phyloP scores from a whole-genome alignment of 2,797 vertebrate genomes.

The Atherinosoma microstoma region DNA sequence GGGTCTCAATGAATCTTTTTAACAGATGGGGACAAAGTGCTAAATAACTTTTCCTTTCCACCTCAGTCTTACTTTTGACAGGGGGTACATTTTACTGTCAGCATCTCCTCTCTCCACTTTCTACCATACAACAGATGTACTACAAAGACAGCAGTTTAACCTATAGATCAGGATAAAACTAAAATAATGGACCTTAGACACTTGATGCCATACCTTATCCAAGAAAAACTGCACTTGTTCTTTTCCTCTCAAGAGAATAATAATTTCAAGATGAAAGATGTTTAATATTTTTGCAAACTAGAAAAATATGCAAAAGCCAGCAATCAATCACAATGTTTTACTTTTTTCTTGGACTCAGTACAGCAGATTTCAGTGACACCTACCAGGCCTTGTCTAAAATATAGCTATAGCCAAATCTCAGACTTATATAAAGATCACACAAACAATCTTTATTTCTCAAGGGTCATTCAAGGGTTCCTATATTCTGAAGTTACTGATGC shows the following conservation, averaged over 20 bases:
- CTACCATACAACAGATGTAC: slow-evolving; percentile 7
- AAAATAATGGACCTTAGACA: background rate
- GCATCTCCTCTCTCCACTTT: slow-evolving; percentile 20
- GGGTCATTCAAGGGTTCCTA: too few species aligned
- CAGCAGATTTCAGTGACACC: background rate
- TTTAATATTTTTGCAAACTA: background rate
- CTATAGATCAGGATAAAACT: slow-evolving; percentile 5
- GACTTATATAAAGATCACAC: background rate
- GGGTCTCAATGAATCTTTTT: slow-evolving; percentile 37
- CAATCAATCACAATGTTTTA: background rate
- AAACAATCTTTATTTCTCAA: background rate
- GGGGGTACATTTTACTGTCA: slow-evolving; percentile 38
- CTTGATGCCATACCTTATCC: background rate
- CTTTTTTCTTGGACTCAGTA: background rate
- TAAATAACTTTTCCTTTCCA: slow-evolving; percentile 44
- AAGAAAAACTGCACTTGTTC: background rate
- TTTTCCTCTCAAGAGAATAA: background rate
- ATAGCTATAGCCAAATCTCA: too few species aligned
- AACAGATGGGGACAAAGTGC: slow-evolving; percentile 49
- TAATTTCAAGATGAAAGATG: background rate
- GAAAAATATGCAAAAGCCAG: background rate
- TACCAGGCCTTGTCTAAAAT: background rate
- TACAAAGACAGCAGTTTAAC: slow-evolving; percentile 12
- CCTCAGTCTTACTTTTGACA: background rate
- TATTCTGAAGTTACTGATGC: too few species aligned